phyloP scores from a whole-genome alignment of 2,888 invertebrate genomes.

The Nowickia ferox region DNA sequence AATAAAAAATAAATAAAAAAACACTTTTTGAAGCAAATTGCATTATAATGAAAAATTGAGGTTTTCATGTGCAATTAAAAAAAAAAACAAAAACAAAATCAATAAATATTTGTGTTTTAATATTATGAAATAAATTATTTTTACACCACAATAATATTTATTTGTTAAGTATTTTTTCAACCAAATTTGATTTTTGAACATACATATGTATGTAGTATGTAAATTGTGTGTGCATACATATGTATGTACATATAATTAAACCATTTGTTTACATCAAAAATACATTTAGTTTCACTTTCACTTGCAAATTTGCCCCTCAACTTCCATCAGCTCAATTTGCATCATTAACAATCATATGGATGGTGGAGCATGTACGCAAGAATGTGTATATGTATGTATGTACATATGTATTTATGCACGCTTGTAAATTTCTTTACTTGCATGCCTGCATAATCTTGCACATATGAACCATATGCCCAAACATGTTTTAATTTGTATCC shows the following conservation, averaged over 20 bases:
- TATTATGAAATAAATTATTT: constrained; percentile 27
- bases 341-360: constrained; percentile 66
- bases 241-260: constrained; percentile 47
- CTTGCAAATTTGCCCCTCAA: constrained; percentile 78
- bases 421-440: background rate
- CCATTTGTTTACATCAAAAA: constrained; percentile 47
- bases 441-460: constrained; percentile 43
- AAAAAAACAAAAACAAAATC: constrained; percentile 30
- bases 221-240: background rate
- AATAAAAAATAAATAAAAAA: background rate
- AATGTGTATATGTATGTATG: background rate
- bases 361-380: background rate
- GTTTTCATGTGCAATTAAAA: constrained; percentile 52
- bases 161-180: constrained; percentile 5
- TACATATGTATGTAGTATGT: background rate
- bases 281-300: constrained; percentile 77
- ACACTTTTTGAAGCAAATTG: constrained; percentile 29
- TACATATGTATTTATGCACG: background rate
- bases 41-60: constrained; percentile 50
- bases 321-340: constrained; percentile 71
- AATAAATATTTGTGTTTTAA: constrained; percentile 27
- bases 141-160: background rate
- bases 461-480: constrained; percentile 16
- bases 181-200: background rate
- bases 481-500: constrained; percentile 4